These are phyloP conservation scores for Tokudaia tokunoshimensis DNA, from an alignment of 2,797 vertebrate species.

Conservation along the genomic window DNA sequence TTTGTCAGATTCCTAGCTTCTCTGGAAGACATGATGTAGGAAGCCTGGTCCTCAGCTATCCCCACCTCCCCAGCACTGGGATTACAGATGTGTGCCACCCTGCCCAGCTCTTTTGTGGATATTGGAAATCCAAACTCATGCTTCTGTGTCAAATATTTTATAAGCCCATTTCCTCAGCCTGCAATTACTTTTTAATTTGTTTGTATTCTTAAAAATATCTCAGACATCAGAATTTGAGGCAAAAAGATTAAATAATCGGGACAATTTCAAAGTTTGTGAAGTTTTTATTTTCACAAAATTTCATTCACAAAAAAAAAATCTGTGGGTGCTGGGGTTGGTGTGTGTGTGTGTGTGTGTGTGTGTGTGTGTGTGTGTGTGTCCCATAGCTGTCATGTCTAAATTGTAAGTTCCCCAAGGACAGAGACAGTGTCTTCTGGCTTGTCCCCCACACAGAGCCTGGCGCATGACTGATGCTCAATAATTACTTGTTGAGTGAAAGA, in stretches of 20 bases:
- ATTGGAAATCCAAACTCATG: neutral
- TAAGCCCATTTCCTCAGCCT: neutral
- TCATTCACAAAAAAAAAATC: slow-evolving; percentile 27
- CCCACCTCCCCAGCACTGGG: neutral
- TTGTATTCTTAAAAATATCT: slow-evolving; percentile 26
- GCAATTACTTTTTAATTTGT: slow-evolving; percentile 36
- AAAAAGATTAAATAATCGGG: slow-evolving; percentile 39
- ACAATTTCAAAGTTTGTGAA: slow-evolving; percentile 46
- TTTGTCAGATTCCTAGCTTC: neutral
- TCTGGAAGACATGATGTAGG: neutral
- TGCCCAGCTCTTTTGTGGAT: neutral
- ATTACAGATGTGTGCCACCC: neutral
- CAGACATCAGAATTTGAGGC: neutral
- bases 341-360: neutral
- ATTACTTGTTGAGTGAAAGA: slow-evolving; percentile 84
- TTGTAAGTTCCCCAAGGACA: slow-evolving; percentile 74
- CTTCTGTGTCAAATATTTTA: neutral
- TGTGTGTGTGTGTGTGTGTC: neutral
- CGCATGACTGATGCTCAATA: slow-evolving; percentile 83
- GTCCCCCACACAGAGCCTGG: slow-evolving; percentile 72
- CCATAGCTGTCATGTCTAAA: slow-evolving; percentile 38
- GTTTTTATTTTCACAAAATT: slow-evolving; percentile 47
- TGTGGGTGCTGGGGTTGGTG: neutral
- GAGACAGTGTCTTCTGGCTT: slow-evolving; percentile 65
- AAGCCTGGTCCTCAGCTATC: neutral